These are phyloP conservation scores for Seriola dumerili DNA, from an alignment of 2,113 vertebrate genomes.

Conservation along the genomic window DNA sequence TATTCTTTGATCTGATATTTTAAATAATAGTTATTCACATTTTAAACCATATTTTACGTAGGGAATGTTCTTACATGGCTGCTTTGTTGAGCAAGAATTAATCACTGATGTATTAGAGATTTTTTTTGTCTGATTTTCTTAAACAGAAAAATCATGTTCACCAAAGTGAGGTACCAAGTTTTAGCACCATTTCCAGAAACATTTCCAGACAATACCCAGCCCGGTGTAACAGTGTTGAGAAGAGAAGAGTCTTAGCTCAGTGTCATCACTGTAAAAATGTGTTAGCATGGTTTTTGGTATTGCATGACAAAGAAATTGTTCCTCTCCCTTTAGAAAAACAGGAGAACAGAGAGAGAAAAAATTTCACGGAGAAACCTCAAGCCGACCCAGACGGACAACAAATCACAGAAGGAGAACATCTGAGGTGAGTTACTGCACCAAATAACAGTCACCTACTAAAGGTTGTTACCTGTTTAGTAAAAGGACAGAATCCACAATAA, in stretches of 20 bases:
- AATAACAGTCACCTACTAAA: background rate
- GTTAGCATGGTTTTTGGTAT: background rate
- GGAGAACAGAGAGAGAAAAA: conserved; percentile 28
- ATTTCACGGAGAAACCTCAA: conserved; percentile 10
- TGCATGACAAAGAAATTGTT: background rate
- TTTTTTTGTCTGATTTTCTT: background rate
- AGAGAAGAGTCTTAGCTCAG: background rate
- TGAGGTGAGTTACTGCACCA: conserved; percentile 45
- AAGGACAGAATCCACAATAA: too few species aligned
- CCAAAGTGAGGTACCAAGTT: too few species aligned
- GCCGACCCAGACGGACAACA: background rate
- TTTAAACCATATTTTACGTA: background rate
- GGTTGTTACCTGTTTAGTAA: background rate
- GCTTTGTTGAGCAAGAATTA: background rate
- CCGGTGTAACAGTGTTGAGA: background rate
- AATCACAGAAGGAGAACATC: conserved; percentile 19
- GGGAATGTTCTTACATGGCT: background rate
- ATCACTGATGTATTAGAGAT: background rate
- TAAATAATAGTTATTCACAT: background rate
- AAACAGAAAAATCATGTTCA: background rate
- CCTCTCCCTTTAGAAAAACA: conserved; percentile 15
- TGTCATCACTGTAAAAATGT: background rate
- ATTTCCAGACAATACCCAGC: background rate
- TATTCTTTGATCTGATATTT: background rate
- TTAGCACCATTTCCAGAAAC: too few species aligned